Conservation (phyloP, 1,140 invertebrate genomes). For the Intoshia linei region DNA sequence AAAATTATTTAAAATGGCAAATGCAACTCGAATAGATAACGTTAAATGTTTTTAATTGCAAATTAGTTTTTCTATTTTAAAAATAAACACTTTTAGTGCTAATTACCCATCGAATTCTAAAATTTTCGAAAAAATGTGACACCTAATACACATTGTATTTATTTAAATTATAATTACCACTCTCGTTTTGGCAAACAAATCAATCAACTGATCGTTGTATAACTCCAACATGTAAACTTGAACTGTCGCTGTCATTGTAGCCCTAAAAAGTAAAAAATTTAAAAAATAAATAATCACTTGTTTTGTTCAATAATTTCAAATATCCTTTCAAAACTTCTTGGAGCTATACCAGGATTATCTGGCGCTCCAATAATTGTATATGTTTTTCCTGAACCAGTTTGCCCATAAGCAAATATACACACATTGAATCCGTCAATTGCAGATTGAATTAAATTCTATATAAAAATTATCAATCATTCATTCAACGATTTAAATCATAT, state of each 20-base stretch:
- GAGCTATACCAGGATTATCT: constrained; percentile 23
- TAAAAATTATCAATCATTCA: too few relatives aligned
- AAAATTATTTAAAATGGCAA: too few relatives aligned
- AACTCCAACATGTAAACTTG: constrained; percentile 17
- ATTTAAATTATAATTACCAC: constrained; percentile 1
- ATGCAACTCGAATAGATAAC: too few relatives aligned
- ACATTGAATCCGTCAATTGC: constrained; percentile 70
- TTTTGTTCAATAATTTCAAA: constrained; percentile 13
- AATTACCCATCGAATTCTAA: too few relatives aligned
- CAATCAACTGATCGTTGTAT: constrained; percentile 18
- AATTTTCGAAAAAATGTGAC: too few relatives aligned
- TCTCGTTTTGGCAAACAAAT: constrained; percentile 13
- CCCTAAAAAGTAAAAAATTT: constrained; percentile 9
- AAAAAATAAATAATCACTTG: constrained; percentile 10
- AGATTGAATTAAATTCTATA: constrained; percentile 26
- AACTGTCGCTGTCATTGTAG: constrained; percentile 11
- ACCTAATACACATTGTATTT: too few relatives aligned
- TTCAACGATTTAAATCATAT: too few relatives aligned
- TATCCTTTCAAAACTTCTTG: constrained; percentile 15
- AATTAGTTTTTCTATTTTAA: too few relatives aligned
- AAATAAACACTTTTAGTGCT: too few relatives aligned
- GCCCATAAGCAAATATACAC: constrained; percentile 74
- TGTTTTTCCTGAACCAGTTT: constrained; percentile 37
- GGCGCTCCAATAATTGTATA: constrained; percentile 5
- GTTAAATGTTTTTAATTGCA: too few relatives aligned